phyloP scores from a whole-genome alignment of 2,113 vertebrate genomes.

The Labrus mixtus region DNA sequence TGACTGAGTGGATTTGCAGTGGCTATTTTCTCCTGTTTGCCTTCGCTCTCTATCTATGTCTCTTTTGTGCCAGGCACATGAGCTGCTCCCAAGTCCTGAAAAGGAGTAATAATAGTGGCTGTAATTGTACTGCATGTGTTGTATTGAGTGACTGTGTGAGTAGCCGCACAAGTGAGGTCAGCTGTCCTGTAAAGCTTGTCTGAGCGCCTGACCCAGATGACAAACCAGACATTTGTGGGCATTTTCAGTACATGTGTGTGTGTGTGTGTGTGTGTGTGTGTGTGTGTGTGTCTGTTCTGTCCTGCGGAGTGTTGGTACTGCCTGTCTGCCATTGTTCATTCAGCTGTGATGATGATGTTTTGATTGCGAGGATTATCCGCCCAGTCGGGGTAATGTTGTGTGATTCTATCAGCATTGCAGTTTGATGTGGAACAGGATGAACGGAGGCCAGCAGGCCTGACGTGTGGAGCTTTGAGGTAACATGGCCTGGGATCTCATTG shows the following conservation, averaged over 20 bases:
- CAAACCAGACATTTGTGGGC: slow-evolving; percentile 29
- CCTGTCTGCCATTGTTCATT: slow-evolving; percentile 51
- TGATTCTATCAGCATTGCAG: slow-evolving; percentile 33
- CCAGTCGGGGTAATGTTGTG: slow-evolving; percentile 42
- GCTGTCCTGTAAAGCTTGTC: slow-evolving; percentile 29
- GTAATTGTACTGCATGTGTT: slow-evolving; percentile 20
- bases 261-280: neutral
- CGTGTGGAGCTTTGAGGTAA: slow-evolving; percentile 36
- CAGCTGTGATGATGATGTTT: slow-evolving; percentile 66
- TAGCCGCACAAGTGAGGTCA: slow-evolving; percentile 37
- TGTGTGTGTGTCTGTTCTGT: slow-evolving; percentile 11
- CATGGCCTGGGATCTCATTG: slow-evolving; percentile 38
- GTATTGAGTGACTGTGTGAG: slow-evolving; percentile 3
- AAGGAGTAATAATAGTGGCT: slow-evolving; percentile 26
- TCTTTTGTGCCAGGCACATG: slow-evolving; percentile 44
- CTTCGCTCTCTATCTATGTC: slow-evolving; percentile 14
- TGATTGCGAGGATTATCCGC: slow-evolving; percentile 68
- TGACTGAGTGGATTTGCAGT: slow-evolving; percentile 56
- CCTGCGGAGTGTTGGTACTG: slow-evolving; percentile 4
- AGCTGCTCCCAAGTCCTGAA: slow-evolving; percentile 29
- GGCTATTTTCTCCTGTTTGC: slow-evolving; percentile 60
- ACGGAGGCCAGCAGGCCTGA: slow-evolving; percentile 31
- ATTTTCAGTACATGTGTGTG: slow-evolving; percentile 3
- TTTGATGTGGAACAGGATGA: slow-evolving; percentile 43
- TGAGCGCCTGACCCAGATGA: slow-evolving; percentile 49